Percentiles rank a stretch among this genome's conserved stretches.
Evolutionary conservation across 2,797 vertebrate species (phyloP).

Genomic region (Thaleichthys pacificus): DNA sequence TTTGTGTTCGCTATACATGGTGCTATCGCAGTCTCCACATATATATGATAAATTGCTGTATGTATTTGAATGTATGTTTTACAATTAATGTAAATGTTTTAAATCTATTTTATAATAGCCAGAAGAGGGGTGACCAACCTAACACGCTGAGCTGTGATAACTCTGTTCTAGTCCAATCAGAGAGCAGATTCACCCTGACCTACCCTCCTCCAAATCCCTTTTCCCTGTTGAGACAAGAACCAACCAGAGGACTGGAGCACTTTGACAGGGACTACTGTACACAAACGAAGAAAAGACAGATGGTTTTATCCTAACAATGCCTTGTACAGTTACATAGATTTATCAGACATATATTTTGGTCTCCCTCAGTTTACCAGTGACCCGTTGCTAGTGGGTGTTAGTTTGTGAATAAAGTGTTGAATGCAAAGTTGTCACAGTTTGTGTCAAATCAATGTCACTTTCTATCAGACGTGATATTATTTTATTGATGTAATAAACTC

Average conservation of each 20-base stretch:
- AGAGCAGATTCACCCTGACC: background rate
- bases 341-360: constrained; percentile 61
- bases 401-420: constrained; percentile 84
- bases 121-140: constrained; percentile 19
- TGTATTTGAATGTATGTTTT: constrained; percentile 74
- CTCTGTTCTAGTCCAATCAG: background rate
- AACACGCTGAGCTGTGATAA: background rate
- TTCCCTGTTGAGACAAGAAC: background rate
- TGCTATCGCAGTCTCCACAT: constrained; percentile 69
- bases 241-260: constrained; percentile 24
- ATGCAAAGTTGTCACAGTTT: constrained; percentile 50
- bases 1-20: constrained; percentile 58
- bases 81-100: constrained; percentile 65
- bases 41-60: constrained; percentile 61
- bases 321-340: constrained; percentile 60
- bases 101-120: constrained; percentile 62
- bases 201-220: background rate
- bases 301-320: constrained; percentile 46
- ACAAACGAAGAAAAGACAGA: constrained; percentile 35
- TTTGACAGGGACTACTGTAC: constrained; percentile 45
- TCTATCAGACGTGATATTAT: background rate
- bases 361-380: constrained; percentile 55
- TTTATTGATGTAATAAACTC: background rate
- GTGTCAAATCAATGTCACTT: constrained; percentile 17
- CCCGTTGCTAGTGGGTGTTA: constrained; percentile 68